Percentiles rank a stretch among this genome's conserved stretches.
These are phyloP conservation scores for Boulengeromyrus knoepffleri DNA, from an alignment of 2,113 vertebrate species.

Conservation along the genomic window DNA sequence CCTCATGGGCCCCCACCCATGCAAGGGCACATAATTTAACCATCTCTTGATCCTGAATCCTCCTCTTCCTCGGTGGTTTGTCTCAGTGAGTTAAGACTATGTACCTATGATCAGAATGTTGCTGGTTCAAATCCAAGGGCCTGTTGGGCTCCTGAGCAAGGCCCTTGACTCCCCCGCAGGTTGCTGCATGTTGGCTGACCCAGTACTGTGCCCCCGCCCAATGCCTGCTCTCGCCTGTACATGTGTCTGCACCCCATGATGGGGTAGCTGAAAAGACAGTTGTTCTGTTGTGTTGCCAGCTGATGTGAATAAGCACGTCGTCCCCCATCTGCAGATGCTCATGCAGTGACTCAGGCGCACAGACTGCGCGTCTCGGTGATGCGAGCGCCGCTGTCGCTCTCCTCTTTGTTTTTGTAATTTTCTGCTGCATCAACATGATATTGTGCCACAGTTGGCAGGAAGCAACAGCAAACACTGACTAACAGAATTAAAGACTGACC, in stretches of 20 bases:
- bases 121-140: background rate
- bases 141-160: background rate
- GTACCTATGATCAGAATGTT: background rate
- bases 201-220: background rate
- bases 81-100: background rate
- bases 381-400: background rate
- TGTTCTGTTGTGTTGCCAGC: background rate
- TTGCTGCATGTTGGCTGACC: background rate
- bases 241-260: background rate
- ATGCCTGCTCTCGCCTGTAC: background rate
- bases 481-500: background rate
- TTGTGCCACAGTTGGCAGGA: background rate
- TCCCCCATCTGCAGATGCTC: background rate
- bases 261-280: background rate
- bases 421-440: conserved; percentile 2
- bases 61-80: background rate
- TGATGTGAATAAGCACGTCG: background rate
- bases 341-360: background rate
- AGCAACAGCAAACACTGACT: background rate
- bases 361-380: background rate
- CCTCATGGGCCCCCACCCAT: background rate
- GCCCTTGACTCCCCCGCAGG: background rate
- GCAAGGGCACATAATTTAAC: background rate
- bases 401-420: background rate
- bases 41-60: background rate